Conservation (phyloP, 1,140 invertebrate species). For the Caenorhabditis inopinata region DNA sequence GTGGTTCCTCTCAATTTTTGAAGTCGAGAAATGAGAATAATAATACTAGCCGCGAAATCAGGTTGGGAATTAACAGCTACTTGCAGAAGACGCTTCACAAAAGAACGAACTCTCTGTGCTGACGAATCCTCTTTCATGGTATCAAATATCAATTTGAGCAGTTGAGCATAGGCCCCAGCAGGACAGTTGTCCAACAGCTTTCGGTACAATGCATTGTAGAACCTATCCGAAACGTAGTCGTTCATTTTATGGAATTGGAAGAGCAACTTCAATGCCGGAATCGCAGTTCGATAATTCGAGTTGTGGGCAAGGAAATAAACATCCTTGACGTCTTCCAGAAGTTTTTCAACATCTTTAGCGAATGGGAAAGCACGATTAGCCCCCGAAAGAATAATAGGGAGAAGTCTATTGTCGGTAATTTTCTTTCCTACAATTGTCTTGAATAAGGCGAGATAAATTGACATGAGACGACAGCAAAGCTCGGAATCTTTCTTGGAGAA, state of each 20-base stretch:
- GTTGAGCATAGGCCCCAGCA: conserved; percentile 76
- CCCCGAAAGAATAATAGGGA: conserved; percentile 32
- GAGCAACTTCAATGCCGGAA: conserved; percentile 83
- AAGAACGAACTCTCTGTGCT: conserved; percentile 74
- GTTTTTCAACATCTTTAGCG: conserved; percentile 29
- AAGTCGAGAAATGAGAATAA: conserved; percentile 80
- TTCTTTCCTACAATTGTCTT: conserved; percentile 33
- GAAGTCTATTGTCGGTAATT: conserved; percentile 19
- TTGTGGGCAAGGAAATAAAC: conserved; percentile 86
- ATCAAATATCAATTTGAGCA: conserved; percentile 81
- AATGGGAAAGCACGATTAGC: conserved; percentile 46
- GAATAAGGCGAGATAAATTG: conserved; percentile 45
- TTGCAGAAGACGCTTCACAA: conserved; percentile 86
- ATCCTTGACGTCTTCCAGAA: conserved; percentile 67
- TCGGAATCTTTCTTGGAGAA: conserved; percentile 6
- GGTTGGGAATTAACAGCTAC: conserved; percentile 69
- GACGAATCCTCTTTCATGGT: conserved; percentile 61
- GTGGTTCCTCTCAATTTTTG: conserved; percentile 7
- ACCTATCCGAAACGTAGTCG: conserved; percentile 72
- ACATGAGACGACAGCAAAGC: conserved; percentile 34
- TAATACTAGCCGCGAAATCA: conserved; percentile 75
- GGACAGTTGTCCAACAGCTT: conserved; percentile 81
- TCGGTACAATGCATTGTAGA: conserved; percentile 84
- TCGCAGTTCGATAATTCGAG: conserved; percentile 76
- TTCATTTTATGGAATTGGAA: conserved; percentile 77